Percentiles rank a stretch among this genome's conserved stretches.
Evolutionary conservation across 2,888 invertebrate species (phyloP).

Genomic region (Cheilosia pagana): DNA sequence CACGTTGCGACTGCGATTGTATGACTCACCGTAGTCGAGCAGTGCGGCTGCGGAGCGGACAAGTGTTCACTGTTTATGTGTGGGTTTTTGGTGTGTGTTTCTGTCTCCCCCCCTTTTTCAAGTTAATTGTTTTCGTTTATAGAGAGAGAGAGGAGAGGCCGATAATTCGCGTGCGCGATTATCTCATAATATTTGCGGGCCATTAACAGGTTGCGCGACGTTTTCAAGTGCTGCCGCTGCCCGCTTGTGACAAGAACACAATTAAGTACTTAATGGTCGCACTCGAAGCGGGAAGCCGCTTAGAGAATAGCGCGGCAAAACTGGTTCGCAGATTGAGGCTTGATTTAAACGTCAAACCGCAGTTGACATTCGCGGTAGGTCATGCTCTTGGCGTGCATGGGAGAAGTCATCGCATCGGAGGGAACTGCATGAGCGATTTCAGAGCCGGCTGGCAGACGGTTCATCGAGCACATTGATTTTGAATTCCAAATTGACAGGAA

Average conservation of each 20-base stretch:
- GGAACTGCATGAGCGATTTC: conserved; percentile 40
- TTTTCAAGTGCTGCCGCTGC: conserved; percentile 56
- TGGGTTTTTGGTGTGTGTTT: too few species aligned
- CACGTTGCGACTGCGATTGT: conserved; percentile 45
- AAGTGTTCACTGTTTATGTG: too few species aligned
- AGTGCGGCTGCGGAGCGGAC: too few species aligned
- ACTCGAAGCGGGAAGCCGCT: conserved; percentile 9
- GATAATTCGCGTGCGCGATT: conserved; percentile 68
- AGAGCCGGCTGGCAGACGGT: conserved; percentile 48
- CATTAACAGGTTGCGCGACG: conserved; percentile 65
- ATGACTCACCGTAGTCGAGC: conserved; percentile 46
- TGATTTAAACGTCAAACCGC: background rate
- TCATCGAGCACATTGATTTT: conserved; percentile 67
- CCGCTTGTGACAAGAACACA: conserved; percentile 53
- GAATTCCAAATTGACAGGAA: conserved; percentile 55
- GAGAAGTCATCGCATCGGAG: too few species aligned
- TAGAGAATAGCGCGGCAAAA: background rate
- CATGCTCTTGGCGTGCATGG: too few species aligned
- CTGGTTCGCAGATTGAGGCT: background rate
- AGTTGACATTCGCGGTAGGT: conserved; percentile 27
- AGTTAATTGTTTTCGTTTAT: conserved; percentile 48
- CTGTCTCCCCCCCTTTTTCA: conserved; percentile 14
- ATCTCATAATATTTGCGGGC: conserved; percentile 62
- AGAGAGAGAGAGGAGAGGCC: background rate
- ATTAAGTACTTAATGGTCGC: conserved; percentile 47